Base-by-base conservation (phyloP, 2,888 invertebrate species). In the Dolichomitus sp. region DNA sequence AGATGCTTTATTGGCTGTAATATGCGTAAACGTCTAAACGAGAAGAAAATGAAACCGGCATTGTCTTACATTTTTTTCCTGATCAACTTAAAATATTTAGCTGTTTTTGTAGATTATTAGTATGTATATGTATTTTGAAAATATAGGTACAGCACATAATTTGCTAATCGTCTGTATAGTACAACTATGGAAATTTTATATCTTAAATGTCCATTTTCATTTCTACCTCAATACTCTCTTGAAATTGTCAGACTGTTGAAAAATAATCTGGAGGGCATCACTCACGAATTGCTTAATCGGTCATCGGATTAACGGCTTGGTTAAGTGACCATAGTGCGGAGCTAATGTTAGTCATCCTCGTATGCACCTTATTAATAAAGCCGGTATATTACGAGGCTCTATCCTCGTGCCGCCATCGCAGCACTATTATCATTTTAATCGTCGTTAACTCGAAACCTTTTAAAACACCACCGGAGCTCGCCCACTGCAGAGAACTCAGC, bases 331-430 rank as follows among this genome's bases (percentile, higher is more conserved):
- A 79, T 23, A 59, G 66, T 77, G 33, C 69, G 69, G 63, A 54
- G 73, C 76, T 85, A 84, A 85, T 84, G 81, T 73, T 76, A 76
- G 52, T 66, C 79, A 73, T 83, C 80, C 83, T 87, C 73, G 77
- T 81, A 82, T 42, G 12, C 57, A 61, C 48, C 54, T 82, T 85
- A 88, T 87, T 86, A 85, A 87, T 84, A 85, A 86, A 70, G 59
- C 27, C 65, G 37, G n/a, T n/a, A 54, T 73, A 77, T 81, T 76
- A 81, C 70, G 59, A 70, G 23, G 63, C 63, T 78, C 72, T 79
- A 63, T 76, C 63, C 86, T 61, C 70, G 83, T 81, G 79, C 40
- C 65, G 81, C 48, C 37, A 77, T 61, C 70, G 57, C 30, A 17
- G 40, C 52, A 30, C 52, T 50, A 79, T 79, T 79, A 66, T 66